Conservation (phyloP, 2,888 invertebrate species). For the Apamea epomidion region DNA sequence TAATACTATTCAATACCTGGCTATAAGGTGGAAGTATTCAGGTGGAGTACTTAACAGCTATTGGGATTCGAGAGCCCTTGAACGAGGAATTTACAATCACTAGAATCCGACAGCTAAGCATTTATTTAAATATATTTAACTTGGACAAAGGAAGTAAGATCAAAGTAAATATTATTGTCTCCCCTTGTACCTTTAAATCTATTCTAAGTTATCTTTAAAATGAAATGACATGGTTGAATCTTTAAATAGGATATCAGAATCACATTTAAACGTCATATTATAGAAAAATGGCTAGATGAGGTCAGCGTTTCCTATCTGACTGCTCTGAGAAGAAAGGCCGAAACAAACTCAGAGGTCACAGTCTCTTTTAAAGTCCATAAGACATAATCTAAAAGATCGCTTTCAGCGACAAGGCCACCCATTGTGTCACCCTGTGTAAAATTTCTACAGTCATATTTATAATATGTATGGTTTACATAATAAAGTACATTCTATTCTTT, state of each 20-base stretch:
- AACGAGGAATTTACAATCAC: background rate
- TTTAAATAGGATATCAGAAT: no score
- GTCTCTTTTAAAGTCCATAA: no score
- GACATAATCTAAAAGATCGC: background rate
- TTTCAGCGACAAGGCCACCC: background rate
- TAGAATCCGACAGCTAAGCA: background rate
- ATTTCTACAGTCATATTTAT: background rate
- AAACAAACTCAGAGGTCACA: background rate
- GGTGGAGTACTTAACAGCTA: slow-evolving; percentile 13
- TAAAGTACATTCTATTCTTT: background rate
- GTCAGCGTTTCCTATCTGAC: no score
- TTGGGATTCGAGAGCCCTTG: background rate
- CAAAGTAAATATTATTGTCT: background rate
- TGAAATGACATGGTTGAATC: background rate
- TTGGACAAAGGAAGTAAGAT: no score
- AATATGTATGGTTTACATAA: background rate
- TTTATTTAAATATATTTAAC: background rate
- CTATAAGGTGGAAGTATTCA: background rate
- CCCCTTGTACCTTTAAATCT: background rate
- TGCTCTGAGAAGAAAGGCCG: background rate
- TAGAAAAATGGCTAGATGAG: background rate
- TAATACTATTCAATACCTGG: slow-evolving; percentile 28
- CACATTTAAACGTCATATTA: background rate
- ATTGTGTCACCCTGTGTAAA: background rate
- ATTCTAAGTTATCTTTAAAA: background rate